A percentile compares a stretch with the other conserved stretches of the same genome.
These are phyloP conservation scores for Brassicogethes aeneus DNA, from an alignment of 2,888 invertebrate genomes.

Conservation along the genomic window DNA sequence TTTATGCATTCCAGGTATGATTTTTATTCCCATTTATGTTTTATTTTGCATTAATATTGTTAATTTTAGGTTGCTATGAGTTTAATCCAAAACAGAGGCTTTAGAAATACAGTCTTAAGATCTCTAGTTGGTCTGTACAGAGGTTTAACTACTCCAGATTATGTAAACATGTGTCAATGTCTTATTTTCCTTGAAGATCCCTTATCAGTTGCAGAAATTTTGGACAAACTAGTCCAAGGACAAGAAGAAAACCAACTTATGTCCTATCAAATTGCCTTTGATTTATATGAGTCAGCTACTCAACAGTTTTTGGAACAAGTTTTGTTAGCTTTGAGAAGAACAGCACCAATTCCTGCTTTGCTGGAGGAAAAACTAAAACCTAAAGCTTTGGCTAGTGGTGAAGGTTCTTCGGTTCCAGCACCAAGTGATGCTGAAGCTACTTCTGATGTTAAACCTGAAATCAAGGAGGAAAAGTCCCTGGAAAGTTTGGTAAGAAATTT, in stretches of 20 bases:
- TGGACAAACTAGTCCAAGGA: constrained; percentile 81
- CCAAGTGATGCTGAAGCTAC: constrained; percentile 28
- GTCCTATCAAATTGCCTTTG: constrained; percentile 99
- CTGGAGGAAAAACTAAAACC: constrained; percentile 68
- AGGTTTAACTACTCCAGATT: constrained; percentile 85
- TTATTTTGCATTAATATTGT: constrained; percentile 6
- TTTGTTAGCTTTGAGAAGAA: constrained; percentile 69
- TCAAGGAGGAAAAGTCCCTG: constrained; percentile 47
- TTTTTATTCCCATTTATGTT: constrained; percentile 3
- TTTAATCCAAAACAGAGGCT: constrained; percentile 87
- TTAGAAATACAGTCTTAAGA: constrained; percentile 82
- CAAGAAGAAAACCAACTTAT: constrained; percentile 66
- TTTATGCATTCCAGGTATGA: constrained; percentile 85
- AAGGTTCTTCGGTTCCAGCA: constrained; percentile 27
- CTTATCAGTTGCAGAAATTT: constrained; percentile 81
- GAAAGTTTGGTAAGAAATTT: constrained; percentile 43
- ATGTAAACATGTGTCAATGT: constrained; percentile 97
- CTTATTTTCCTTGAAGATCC: constrained; percentile 95
- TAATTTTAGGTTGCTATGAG: constrained; percentile 89
- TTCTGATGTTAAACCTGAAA: constrained; percentile 31
- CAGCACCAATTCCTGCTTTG: constrained; percentile 73
- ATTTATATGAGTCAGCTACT: constrained; percentile 97
- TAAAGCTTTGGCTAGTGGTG: constrained; percentile 46
- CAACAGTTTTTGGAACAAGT: constrained; percentile 92
- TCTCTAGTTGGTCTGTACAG: constrained; percentile 85